These are phyloP conservation scores for Manis pentadactyla DNA, from an alignment of 2,797 vertebrate species.

Conservation along the genomic window DNA sequence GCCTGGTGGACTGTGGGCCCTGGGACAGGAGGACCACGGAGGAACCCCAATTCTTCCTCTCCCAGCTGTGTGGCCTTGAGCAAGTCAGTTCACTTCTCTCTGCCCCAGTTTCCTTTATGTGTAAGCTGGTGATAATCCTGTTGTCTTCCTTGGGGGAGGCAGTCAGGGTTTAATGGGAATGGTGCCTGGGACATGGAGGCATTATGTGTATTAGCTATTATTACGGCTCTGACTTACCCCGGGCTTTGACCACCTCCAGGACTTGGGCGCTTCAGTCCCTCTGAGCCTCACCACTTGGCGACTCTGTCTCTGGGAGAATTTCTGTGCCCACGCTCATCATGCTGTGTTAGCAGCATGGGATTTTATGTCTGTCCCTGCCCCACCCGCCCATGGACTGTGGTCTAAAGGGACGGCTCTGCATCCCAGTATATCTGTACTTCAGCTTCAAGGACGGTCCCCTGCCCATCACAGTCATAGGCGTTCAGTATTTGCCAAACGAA, in stretches of 20 bases:
- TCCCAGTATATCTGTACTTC: neutral
- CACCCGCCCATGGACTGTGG: rapidly evolving
- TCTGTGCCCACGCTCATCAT: neutral
- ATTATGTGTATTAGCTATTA: rapidly evolving
- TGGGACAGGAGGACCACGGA: neutral
- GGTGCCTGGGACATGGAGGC: rapidly evolving
- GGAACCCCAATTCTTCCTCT: neutral
- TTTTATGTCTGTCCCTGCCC: neutral
- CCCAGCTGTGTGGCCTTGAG: neutral
- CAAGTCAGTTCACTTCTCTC: neutral
- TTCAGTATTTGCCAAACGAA: neutral
- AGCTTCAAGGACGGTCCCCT: neutral
- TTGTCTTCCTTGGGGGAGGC: rapidly evolving
- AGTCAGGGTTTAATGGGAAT: neutral
- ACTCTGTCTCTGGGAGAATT: neutral
- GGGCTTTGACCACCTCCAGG: neutral
- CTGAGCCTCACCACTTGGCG: neutral
- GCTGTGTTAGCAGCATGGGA: neutral
- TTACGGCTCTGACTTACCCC: neutral
- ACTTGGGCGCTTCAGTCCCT: rapidly evolving
- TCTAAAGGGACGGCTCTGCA: neutral
- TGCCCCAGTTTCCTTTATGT: neutral
- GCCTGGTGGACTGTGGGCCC: neutral
- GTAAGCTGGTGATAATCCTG: neutral
- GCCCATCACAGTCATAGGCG: rapidly evolving